Conservation (phyloP, 2,797 vertebrate genomes). For the Pachyuromys duprasi region DNA sequence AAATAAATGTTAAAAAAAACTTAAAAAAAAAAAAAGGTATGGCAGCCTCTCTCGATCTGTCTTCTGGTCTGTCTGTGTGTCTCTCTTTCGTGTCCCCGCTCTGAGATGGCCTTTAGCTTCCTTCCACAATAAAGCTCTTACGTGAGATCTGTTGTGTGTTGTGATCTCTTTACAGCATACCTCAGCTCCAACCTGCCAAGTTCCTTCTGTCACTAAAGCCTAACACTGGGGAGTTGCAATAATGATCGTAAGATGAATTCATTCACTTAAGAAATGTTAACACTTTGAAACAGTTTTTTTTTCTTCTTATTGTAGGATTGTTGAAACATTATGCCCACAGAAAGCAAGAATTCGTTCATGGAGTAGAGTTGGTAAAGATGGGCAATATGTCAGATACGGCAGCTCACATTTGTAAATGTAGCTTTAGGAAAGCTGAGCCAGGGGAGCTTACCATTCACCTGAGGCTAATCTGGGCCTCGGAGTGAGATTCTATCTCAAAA, state of each 20-base stretch:
- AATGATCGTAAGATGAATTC: not conserved
- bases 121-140: not conserved
- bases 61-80: not conserved
- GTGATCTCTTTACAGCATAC: not conserved
- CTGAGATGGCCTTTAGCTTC: not conserved
- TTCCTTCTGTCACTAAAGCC: not conserved
- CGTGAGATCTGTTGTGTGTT: not conserved
- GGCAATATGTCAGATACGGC: not conserved
- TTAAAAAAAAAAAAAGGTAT: no score
- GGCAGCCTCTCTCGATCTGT: not conserved
- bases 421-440: not conserved
- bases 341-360: not conserved
- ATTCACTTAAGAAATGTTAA: not conserved
- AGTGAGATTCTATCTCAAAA: not conserved
- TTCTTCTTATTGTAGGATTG: not conserved
- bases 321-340: not conserved
- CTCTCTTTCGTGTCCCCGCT: not conserved
- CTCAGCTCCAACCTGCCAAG: not conserved
- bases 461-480: not conserved
- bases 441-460: not conserved
- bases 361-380: not conserved
- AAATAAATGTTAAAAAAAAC: no score
- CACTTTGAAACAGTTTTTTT: not conserved
- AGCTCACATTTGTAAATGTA: not conserved
- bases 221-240: not conserved